Evolutionary conservation across 1,140 invertebrate species (phyloP).

Genomic region (Branchinecta lindahli): DNA sequence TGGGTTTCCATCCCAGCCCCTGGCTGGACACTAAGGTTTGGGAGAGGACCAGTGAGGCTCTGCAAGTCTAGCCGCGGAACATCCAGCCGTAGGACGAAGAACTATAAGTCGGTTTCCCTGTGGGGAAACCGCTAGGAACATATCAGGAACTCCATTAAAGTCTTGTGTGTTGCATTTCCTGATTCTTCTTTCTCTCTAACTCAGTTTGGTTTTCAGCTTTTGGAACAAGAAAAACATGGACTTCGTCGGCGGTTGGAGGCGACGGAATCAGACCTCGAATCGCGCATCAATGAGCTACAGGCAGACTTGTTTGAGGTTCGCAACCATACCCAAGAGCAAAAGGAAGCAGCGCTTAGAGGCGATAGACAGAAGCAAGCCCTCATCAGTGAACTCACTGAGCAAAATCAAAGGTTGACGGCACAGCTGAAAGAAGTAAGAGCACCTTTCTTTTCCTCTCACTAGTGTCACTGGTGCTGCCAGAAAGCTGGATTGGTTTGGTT

Average conservation of each 20-base stretch:
- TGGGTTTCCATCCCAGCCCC: too few relatives aligned
- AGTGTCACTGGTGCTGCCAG: too few relatives aligned
- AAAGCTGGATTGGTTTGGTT: too few relatives aligned
- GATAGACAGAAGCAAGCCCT: conserved; percentile 63
- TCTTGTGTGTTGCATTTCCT: too few relatives aligned
- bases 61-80: too few relatives aligned
- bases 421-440: conserved; percentile 58
- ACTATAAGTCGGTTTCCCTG: too few relatives aligned
- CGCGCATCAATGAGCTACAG: conserved; percentile 67
- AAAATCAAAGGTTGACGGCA: conserved; percentile 70
- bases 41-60: too few relatives aligned
- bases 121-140: too few relatives aligned
- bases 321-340: conserved; percentile 40
- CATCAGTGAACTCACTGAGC: conserved; percentile 69
- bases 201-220: conserved; percentile 43
- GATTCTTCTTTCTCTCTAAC: too few relatives aligned
- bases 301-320: conserved; percentile 60
- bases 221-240: conserved; percentile 84
- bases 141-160: too few relatives aligned
- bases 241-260: conserved; percentile 65
- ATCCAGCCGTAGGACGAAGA: too few relatives aligned
- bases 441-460: background rate
- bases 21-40: too few relatives aligned
- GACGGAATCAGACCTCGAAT: conserved; percentile 72
- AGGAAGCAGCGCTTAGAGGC: conserved; percentile 45